Conservation (phyloP, 1,140 invertebrate species). For the Solenopsis invicta region DNA sequence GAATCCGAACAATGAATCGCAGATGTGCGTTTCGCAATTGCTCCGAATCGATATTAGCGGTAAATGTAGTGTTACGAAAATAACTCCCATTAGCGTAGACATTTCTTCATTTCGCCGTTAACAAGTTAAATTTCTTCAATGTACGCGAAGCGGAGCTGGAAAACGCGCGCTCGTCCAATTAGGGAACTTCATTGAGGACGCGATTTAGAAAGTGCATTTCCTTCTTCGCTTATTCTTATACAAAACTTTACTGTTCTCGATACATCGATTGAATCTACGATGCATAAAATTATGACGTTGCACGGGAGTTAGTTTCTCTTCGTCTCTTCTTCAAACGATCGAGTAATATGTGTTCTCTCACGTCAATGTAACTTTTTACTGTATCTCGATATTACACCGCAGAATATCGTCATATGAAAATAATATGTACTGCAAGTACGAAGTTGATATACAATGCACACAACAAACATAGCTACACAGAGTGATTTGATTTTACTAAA, state of each 20-base stretch:
- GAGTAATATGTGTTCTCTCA: conserved; percentile 42
- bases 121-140: conserved; percentile 14
- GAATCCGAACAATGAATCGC: conserved; percentile 48
- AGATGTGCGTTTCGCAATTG: conserved; percentile 20
- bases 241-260: background rate
- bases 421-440: conserved; percentile 21
- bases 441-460: conserved; percentile 34
- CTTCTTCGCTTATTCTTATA: background rate
- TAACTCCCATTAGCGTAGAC: conserved; percentile 43
- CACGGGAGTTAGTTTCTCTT: conserved; percentile 20
- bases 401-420: conserved; percentile 31
- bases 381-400: conserved; percentile 42
- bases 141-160: background rate
- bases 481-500: conserved; percentile 40
- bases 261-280: conserved; percentile 21
- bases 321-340: conserved; percentile 20
- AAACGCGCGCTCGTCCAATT: conserved; percentile 24
- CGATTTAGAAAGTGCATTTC: conserved; percentile 24
- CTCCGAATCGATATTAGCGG: conserved; percentile 46
- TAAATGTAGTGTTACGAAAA: conserved; percentile 57
- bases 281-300: conserved; percentile 39
- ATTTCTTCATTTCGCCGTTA: conserved; percentile 39
- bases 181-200: background rate
- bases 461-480: background rate
- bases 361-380: conserved; percentile 39